Conservation (phyloP, 2,888 invertebrate genomes). For the Chloroclysta siterata region DNA sequence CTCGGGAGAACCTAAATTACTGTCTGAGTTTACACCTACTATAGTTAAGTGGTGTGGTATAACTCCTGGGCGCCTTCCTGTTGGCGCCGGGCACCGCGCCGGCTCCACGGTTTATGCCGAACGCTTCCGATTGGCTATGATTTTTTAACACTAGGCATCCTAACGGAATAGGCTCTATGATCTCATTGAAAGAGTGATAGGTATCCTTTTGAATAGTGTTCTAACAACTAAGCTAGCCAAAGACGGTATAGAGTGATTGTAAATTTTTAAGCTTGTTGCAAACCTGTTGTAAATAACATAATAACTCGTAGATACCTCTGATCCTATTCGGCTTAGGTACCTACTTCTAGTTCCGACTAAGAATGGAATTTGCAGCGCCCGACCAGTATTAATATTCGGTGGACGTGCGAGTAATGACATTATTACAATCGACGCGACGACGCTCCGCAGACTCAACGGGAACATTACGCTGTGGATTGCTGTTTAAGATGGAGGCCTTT, state of each 20-base stretch:
- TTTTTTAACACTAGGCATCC: not conserved
- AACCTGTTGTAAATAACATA: too few relatives aligned
- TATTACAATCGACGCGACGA: not conserved
- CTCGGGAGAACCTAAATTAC: slow-evolving; percentile 31
- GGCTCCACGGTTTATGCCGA: not conserved
- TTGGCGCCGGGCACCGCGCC: slow-evolving; percentile 18
- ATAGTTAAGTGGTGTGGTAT: slow-evolving; percentile 25
- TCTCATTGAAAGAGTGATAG: not conserved
- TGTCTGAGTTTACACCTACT: slow-evolving; percentile 33
- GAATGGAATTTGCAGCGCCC: not conserved
- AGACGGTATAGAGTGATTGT: not conserved
- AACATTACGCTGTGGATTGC: not conserved
- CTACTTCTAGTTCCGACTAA: not conserved
- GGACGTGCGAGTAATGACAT: not conserved
- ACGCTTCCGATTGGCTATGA: not conserved
- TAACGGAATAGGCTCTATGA: not conserved
- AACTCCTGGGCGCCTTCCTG: slow-evolving; percentile 29
- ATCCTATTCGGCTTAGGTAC: not conserved
- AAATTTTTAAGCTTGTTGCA: not conserved
- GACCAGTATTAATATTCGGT: not conserved
- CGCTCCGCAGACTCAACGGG: not conserved
- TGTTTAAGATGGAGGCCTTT: not conserved
- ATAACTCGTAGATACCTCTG: too few relatives aligned
- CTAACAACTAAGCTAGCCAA: not conserved
- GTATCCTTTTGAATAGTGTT: too few relatives aligned